Evolutionary conservation across 2,113 vertebrate genomes (phyloP).

Genomic region (Ondatra zibethicus): DNA sequence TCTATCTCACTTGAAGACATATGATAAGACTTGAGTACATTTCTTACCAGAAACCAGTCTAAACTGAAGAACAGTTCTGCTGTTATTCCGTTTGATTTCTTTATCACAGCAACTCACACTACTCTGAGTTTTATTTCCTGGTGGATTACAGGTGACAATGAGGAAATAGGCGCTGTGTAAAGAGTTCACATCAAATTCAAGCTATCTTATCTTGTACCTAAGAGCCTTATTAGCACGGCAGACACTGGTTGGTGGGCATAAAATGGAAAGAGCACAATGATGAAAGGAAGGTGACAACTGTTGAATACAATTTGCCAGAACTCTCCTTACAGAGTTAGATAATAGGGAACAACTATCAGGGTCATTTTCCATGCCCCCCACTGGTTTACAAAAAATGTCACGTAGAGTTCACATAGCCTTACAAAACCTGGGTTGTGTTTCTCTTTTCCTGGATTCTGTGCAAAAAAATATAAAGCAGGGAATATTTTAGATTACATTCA

Average conservation of each 20-base stretch:
- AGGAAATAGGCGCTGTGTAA: constrained; percentile 13
- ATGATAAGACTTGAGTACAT: constrained; percentile 60
- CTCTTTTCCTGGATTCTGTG: background rate
- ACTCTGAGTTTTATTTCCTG: constrained; percentile 56
- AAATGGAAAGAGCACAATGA: constrained; percentile 45
- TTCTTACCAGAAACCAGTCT: constrained; percentile 64
- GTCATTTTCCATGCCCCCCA: constrained; percentile 20
- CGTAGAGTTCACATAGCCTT: background rate
- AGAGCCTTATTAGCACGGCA: constrained; percentile 43
- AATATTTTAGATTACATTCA: background rate
- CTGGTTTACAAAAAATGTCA: constrained; percentile 9
- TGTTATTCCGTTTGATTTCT: constrained; percentile 55
- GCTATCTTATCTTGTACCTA: constrained; percentile 29
- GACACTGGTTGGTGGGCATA: background rate
- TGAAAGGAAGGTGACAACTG: constrained; percentile 33
- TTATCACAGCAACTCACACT: background rate
- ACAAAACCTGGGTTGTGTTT: constrained; percentile 32
- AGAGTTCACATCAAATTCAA: constrained; percentile 49
- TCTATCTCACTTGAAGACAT: background rate
- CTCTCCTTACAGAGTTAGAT: constrained; percentile 25
- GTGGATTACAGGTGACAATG: background rate
- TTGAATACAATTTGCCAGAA: constrained; percentile 55
- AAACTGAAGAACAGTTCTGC: constrained; percentile 40
- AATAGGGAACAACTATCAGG: background rate
- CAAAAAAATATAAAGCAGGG: background rate